Conservation (phyloP, 2,797 vertebrate species). For the Hipposideros larvatus region DNA sequence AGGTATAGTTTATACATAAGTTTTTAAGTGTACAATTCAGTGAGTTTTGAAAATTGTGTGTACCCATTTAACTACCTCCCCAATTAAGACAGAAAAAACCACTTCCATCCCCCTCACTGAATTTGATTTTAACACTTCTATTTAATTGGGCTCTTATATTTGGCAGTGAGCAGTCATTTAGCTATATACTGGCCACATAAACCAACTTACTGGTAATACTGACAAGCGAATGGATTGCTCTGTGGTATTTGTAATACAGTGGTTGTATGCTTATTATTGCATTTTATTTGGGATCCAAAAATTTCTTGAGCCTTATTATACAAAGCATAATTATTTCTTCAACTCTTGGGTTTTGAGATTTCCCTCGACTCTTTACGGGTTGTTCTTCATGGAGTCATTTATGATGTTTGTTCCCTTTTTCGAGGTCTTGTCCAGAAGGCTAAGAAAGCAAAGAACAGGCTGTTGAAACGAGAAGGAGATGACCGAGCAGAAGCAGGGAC, state of each 20-base stretch:
- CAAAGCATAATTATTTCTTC: not conserved
- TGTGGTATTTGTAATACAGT: not conserved
- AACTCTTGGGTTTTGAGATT: conserved; percentile 1
- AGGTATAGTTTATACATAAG: not conserved
- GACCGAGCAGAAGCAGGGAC: conserved; percentile 92
- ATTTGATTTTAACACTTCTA: not conserved
- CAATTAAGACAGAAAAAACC: not conserved
- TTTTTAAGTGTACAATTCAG: not conserved
- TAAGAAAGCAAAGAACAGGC: conserved; percentile 97
- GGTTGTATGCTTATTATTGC: not conserved
- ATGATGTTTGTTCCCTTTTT: conserved; percentile 68
- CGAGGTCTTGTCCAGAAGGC: conserved; percentile 97
- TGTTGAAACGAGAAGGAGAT: conserved; percentile 95
- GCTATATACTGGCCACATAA: not conserved
- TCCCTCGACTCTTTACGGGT: not conserved
- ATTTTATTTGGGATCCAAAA: conserved; percentile 3
- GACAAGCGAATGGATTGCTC: not conserved
- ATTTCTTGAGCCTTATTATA: conserved; percentile 46
- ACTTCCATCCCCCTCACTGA: not conserved
- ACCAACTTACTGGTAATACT: not conserved
- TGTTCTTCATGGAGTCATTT: not conserved
- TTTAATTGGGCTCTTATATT: not conserved
- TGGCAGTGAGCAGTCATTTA: not conserved
- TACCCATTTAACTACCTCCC: not conserved
- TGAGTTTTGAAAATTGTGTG: conserved; percentile 31